These are phyloP conservation scores for Drosophila anomelani DNA, from an alignment of 2,888 invertebrate genomes.

Conservation along the genomic window DNA sequence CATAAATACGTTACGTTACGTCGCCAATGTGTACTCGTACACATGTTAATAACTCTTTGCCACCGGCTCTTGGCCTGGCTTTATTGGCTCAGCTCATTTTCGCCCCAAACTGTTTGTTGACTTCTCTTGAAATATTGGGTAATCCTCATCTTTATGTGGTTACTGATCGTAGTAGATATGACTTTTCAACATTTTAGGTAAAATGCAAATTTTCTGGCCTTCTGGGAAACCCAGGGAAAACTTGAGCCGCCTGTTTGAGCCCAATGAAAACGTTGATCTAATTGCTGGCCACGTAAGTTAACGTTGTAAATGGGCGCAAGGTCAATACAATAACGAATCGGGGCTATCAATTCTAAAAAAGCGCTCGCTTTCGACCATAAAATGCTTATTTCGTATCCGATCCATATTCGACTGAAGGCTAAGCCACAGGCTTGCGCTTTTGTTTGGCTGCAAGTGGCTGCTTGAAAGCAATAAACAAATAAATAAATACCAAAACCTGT, in stretches of 20 bases:
- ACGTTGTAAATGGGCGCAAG: constrained; percentile 36
- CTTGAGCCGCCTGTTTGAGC: constrained; percentile 26
- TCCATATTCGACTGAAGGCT: constrained; percentile 30
- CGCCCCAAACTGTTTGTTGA: constrained; percentile 55
- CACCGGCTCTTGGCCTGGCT: constrained; percentile 15
- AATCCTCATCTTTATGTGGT: constrained; percentile 55
- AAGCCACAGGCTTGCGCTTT: constrained; percentile 14
- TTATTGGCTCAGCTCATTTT: constrained; percentile 70
- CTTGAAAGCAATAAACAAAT: constrained; percentile 24
- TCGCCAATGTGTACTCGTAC: constrained; percentile 20
- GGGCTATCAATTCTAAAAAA: constrained; percentile 40
- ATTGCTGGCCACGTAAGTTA: constrained; percentile 47
- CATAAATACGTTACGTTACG: constrained; percentile 71
- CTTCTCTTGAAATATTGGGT: constrained; percentile 52
- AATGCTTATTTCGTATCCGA: constrained; percentile 30
- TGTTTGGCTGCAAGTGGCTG: constrained; percentile 18
- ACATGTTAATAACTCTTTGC: constrained; percentile 50
- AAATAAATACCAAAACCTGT: constrained; percentile 13
- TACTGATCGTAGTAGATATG: constrained; percentile 13
- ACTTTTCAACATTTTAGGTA: neutral
- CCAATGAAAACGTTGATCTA: constrained; percentile 51
- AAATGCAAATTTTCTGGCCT: constrained; percentile 36
- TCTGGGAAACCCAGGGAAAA: constrained; percentile 26
- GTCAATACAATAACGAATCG: constrained; percentile 13
- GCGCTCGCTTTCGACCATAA: constrained; percentile 19